Evolutionary conservation across 1,140 invertebrate genomes (phyloP), one percentile per base, ranked within the genome.

Genomic region (Acromyrmex charruanus): DNA sequence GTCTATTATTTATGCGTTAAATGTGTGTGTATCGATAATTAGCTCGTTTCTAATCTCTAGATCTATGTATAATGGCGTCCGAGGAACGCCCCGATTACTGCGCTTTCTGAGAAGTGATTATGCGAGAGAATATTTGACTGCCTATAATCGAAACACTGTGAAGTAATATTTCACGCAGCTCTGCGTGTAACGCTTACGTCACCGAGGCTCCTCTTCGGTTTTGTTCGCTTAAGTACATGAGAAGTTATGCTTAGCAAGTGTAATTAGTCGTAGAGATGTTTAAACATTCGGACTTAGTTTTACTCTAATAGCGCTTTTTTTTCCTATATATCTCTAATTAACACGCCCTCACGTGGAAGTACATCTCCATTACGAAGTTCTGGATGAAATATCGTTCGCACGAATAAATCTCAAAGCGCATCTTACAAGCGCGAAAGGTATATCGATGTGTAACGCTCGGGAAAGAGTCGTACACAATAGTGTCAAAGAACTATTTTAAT

Each of bases 281-380:
- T 51, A 88, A 89, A 90, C 85, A 86, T 69, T 89, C 87, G 77
- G 88, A 90, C 90, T 93, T 93, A 93, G 59, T 68, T 87, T 90
- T 88, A 92, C 66, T 90, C 88, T 91, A 88, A 74, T 92, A 92
- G 90, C 92, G 90, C 92, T 82, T 89, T 89, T 87, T 25, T 81
- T 92, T 39, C 58, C 53, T 81, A 89, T 77, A 92, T 91, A 89
- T 82, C 35, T 91, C 88, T 90, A 77, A 75, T 90, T 91, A 93
- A 93, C 93, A 93, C 92, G 91, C 91, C 92, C 92, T 90, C 68
- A 44, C 89, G 85, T 94, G 93, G 92, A 94, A 94, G 92, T 94
- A 92, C 75, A 90, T 92, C 82, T 86, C 61, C 55, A 77, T 87
- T 55, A 58, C 55, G 59, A 77, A 82, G 53, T 51, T 68, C 59